Evolutionary conservation across 2,888 invertebrate genomes (phyloP).

Genomic region (Drosophila nr. perissopoda): DNA sequence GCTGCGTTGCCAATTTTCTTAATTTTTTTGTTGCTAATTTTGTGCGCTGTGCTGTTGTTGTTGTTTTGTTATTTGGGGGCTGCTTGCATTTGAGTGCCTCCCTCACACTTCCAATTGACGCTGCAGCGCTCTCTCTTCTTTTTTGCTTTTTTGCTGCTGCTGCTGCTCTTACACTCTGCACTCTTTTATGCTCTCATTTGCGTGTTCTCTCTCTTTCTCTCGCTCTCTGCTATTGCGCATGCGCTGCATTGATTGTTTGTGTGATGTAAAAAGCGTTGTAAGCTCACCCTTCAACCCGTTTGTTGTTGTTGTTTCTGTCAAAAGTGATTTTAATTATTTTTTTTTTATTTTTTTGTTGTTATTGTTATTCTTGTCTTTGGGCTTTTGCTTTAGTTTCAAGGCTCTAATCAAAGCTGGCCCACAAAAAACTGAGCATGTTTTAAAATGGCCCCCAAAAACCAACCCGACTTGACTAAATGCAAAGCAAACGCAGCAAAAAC

Average conservation of each 20-base stretch:
- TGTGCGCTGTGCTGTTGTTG: constrained; percentile 44
- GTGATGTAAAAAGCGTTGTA: constrained; percentile 69
- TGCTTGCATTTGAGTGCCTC: constrained; percentile 65
- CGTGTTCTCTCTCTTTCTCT: constrained; percentile 11
- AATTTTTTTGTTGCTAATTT: constrained; percentile 68
- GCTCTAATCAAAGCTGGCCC: constrained; percentile 56
- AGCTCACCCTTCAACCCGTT: constrained; percentile 40
- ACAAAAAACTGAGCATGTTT: constrained; percentile 28
- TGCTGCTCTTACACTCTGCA: constrained; percentile 21
- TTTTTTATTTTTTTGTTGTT: neutral
- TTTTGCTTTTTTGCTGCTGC: constrained; percentile 7
- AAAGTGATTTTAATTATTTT: constrained; percentile 43
- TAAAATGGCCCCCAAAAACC: constrained; percentile 1
- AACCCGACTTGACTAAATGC: constrained; percentile 1
- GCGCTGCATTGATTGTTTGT: constrained; percentile 78
- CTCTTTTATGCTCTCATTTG: constrained; percentile 19
- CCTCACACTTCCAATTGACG: constrained; percentile 14
- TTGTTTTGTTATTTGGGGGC: constrained; percentile 67
- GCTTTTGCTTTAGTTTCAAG: constrained; percentile 42
- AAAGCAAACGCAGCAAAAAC: constrained; percentile 29
- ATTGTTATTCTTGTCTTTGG: constrained; percentile 19
- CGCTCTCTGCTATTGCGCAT: constrained; percentile 46
- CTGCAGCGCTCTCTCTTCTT: constrained; percentile 34
- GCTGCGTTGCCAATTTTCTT: constrained; percentile 60
- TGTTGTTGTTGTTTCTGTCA: constrained; percentile 27